Base-by-base conservation (phyloP, 2,113 vertebrate genomes). In the Sylvia atricapilla region DNA sequence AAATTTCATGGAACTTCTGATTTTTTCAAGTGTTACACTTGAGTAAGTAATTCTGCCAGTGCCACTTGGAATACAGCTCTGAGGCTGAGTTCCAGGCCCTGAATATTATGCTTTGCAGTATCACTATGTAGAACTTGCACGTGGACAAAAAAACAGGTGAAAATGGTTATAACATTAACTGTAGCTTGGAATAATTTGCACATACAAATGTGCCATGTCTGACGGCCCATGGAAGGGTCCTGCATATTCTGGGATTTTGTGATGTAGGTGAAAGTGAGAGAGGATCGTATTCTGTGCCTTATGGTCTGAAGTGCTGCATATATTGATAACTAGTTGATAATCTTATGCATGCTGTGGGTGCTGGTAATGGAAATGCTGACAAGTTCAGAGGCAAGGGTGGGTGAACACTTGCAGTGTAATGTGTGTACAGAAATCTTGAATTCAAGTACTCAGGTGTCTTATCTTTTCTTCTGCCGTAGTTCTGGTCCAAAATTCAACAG, bases 401-500 rank as follows among this genome's bases (percentile, higher is more conserved):
- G 74, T 50, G 60, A 67, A 31, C 17, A 43, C 39, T 66, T 72
- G 21, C 10, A 39, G 7, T 53, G 27, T 35, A 21, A 6, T n/a
- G 8, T 22, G 46, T 62, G 28, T 50, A n/a, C 33, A 80, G 27
- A 59, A 41, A 31, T 15, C 11, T 33, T 67, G 56, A 79, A 15
- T n/a, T 73, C 6, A 5, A 17, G 17, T 84, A 6, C 68, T 77
- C 33, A 70, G 31, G 10, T 91, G 37, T 84, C 47, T 91, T 91
- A 21, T 86, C 96, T 98, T 97, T 98, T 97, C 96, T 98, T 98
- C 97, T 97, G 95, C 58, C 41, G 1, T 98, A 99, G 98, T 97
- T 98, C 98, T 97, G 98, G 98, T 97, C 98, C 98, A 96, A 99
- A 99, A 98, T 99, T 99, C 98, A 98, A 99, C 97, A 98, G 97